Evolutionary conservation across 2,113 vertebrate species (phyloP), one percentile per base, ranked within the genome.

Genomic region (Lates calcarifer): DNA sequence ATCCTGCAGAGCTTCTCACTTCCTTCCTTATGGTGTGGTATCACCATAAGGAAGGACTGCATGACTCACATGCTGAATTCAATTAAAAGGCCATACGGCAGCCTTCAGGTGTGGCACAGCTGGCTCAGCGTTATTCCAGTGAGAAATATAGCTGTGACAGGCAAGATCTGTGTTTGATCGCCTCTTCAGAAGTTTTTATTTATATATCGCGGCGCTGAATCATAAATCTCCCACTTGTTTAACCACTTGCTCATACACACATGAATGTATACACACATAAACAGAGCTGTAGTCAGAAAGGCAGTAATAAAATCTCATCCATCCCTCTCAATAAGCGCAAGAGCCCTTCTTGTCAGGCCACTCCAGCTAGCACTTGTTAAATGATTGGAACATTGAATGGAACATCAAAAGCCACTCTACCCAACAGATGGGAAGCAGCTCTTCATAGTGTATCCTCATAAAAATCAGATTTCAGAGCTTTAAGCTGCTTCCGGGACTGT

Each of bases 351-450:
- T 76, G 83, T 67, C 22, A 14, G 75, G 66, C 43, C 75, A 74
- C 90, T 89, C 74, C 57, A 81, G 72, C 73, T 43, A n/a, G 57
- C 89, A 79, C 90, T 93, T 87, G 86, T 86, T 79, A 85, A 92
- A 89, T 77, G 81, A 91, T 84, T 82, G 86, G 66, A 84, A 49
- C 74, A n/a, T 39, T 86, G 87, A 90, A 89, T 70, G 67, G 57
- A 86, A 82, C 80, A 87, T 90, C 74, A 87, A 71, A 87, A 87
- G 64, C 67, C 73, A 71, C 83, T 89, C 60, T 76, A 41, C 26
- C 60, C 65, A 79, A 5, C 70, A 43, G 81, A 82, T 75, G 88
- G 86, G 47, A 80, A 81, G 83, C 67, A 24, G 72, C 71, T 84
- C 66, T 87, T 88, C 79, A 31, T 75, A 81, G 58, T 75, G 20